Conservation (phyloP, 1,140 invertebrate species). For the Brachionus sp. region DNA sequence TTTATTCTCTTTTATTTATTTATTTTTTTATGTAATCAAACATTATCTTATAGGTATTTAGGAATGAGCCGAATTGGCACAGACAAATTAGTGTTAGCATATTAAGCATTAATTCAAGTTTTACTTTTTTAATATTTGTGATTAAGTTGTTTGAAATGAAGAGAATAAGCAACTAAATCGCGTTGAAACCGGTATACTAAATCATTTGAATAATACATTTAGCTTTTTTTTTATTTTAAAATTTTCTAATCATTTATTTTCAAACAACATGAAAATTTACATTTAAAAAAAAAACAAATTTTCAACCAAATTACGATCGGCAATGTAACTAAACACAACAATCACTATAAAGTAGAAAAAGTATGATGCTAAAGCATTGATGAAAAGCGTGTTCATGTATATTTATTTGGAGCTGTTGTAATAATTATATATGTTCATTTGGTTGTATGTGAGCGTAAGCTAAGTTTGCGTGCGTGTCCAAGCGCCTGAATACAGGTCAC, state of each 20-base stretch:
- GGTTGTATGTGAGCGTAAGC: background rate
- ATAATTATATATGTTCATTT: background rate
- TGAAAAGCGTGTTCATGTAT: background rate
- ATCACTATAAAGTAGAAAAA: slow-evolving; percentile 1
- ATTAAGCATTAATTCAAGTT: background rate
- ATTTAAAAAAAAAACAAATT: slow-evolving; percentile 9
- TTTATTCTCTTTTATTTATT: background rate
- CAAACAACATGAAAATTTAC: slow-evolving; percentile 25
- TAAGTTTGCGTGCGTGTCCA: background rate
- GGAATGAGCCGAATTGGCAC: background rate
- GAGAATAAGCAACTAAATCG: background rate
- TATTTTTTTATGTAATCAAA: background rate
- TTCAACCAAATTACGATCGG: slow-evolving; percentile 8
- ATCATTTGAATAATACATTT: background rate
- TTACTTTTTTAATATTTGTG: background rate
- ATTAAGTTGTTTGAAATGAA: background rate
- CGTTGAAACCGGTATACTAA: background rate
- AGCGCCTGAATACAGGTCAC: background rate
- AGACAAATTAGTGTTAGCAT: background rate
- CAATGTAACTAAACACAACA: background rate
- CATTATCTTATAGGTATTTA: background rate
- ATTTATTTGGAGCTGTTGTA: background rate
- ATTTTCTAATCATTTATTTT: background rate
- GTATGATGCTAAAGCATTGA: background rate
- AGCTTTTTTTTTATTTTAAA: background rate